phyloP scores from a whole-genome alignment of 2,888 invertebrate species.

The Meiosimyza platycephala region DNA sequence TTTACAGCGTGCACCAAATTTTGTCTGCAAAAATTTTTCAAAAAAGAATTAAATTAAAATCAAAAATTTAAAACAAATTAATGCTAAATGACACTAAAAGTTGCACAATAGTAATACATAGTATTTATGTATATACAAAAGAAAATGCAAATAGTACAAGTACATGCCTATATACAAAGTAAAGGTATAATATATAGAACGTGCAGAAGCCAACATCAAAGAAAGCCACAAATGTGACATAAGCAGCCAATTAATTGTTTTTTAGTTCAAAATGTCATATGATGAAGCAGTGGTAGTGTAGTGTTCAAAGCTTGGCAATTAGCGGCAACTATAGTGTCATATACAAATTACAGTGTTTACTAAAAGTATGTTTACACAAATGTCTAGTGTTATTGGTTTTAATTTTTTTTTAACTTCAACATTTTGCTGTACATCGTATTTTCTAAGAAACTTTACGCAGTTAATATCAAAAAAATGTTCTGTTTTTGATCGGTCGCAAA shows the following conservation, averaged over 20 bases:
- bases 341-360: conserved; percentile 6
- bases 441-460: conserved; percentile 2
- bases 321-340: not conserved
- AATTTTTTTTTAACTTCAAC: not conserved
- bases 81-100: conserved; percentile 50
- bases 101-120: conserved; percentile 42
- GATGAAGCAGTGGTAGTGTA: not conserved
- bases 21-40: conserved; percentile 71
- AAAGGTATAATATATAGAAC: not conserved
- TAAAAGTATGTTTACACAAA: conserved; percentile 3
- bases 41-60: conserved; percentile 39
- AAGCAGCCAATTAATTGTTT: conserved; percentile 30
- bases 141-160: not conserved
- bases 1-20: conserved; percentile 84
- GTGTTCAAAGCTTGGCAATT: conserved; percentile 6
- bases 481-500: not conserved
- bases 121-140: not conserved
- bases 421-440: not conserved
- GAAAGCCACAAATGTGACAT: conserved; percentile 35
- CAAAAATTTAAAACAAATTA: conserved; percentile 38
- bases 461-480: not conserved
- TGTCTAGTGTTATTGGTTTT: conserved; percentile 1
- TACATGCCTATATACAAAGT: no score
- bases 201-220: conserved; percentile 20
- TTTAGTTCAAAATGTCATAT: conserved; percentile 1